phyloP scores from a whole-genome alignment of 2,797 vertebrate genomes.

The Epinephelus malabaricus region DNA sequence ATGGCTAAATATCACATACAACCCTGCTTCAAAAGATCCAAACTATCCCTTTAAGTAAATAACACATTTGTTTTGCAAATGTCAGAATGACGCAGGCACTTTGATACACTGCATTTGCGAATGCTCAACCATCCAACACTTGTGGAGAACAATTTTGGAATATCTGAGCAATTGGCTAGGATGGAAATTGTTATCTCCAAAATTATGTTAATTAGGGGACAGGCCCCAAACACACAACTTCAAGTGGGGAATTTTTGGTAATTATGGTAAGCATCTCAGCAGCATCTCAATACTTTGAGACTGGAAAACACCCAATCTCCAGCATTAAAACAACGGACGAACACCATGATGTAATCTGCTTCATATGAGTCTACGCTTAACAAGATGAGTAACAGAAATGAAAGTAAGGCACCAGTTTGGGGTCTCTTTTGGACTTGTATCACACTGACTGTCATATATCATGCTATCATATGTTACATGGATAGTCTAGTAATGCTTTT shows the following conservation, averaged over 20 bases:
- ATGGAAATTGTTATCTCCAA: constrained; percentile 1
- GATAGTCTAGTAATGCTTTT: too few relatives aligned
- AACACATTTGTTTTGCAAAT: background rate
- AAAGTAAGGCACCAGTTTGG: background rate
- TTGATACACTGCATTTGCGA: background rate
- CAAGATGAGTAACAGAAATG: background rate
- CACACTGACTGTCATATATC: background rate
- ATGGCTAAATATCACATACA: too few relatives aligned
- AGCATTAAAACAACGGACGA: background rate
- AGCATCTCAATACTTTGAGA: background rate
- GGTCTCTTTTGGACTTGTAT: background rate
- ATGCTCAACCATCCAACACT: background rate
- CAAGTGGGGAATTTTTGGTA: background rate
- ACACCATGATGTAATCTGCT: background rate
- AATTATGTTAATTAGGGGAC: background rate
- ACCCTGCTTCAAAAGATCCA: too few relatives aligned
- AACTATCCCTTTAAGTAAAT: background rate
- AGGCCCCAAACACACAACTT: constrained; percentile 1
- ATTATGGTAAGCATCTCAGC: too few relatives aligned
- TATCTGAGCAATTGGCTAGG: background rate
- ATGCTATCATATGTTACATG: too few relatives aligned
- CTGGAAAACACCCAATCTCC: background rate
- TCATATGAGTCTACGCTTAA: background rate
- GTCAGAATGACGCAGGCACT: background rate
- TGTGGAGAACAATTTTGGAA: background rate